Base-by-base conservation (phyloP, 2,888 invertebrate species). In the Diarsia rubi region DNA sequence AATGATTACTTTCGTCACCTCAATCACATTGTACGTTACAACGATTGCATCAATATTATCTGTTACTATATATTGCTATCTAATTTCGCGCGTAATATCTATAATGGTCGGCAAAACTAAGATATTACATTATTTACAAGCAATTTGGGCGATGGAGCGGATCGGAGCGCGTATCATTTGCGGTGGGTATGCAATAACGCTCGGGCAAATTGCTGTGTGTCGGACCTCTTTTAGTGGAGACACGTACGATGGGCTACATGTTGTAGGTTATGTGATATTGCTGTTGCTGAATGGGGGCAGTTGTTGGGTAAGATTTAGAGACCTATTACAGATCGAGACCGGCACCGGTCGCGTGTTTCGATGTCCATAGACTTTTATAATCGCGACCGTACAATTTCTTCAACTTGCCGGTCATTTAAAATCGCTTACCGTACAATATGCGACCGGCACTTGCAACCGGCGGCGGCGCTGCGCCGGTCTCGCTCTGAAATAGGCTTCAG, bases 61-160 rank as follows among this genome's bases (percentile, higher is more conserved):
- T 66, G 52, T 71, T 71, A 69, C 81, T 81, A 84, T 82, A 80
- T 71, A 82, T 72, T 75, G 71, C 82, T 78, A 75, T 86, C 65
- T 78, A 75, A 84, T 86, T 83, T 80, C 64, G 69, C 70, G 70
- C 72, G 74, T 86, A 80, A 84, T 82, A 81, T 21, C 59, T 69
- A 75, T 87, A 85, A 81, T 79, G 75, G 69, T 54, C 74, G 74
- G 69, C 68, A 80, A 76, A 86, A 81, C 83, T 73, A 64, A 69
- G 66, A 81, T 75, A 79, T 82, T 77, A 83, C 84, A 81, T 82
- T 82, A 82, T 82, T 84, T 82, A 80, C 78, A 74, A 78, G 83
- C 86, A 79, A 86, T 87, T 84, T 81, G 75, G 75, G 59, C 74
- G 63, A 65, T 80, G 70, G 68, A 75, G 78, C 83, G 71, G 70